Conservation (phyloP, 2,888 invertebrate genomes). For the Deladenus siricidicola region DNA sequence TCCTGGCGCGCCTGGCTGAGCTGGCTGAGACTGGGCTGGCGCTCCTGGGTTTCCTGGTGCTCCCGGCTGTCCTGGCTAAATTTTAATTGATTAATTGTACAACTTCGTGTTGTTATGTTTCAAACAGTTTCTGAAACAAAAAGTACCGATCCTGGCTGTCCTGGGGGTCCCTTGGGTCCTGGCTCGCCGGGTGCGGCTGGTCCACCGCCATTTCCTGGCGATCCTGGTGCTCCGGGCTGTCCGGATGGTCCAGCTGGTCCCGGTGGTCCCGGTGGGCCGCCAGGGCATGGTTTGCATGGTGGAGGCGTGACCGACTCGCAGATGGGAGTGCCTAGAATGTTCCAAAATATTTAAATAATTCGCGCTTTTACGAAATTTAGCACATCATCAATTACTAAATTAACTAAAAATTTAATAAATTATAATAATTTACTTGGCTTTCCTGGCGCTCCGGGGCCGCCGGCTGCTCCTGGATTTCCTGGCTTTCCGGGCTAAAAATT, state of each 20-base stretch:
- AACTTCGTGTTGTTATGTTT: neutral
- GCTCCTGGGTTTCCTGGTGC: constrained; percentile 13
- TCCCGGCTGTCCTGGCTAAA: constrained; percentile 11
- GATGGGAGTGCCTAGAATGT: neutral
- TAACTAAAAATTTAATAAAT: neutral
- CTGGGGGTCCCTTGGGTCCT: constrained; percentile 20
- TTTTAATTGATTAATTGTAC: neutral
- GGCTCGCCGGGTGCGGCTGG: constrained; percentile 17
- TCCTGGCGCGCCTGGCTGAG: constrained; percentile 12
- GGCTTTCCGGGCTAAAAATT: constrained; percentile 34
- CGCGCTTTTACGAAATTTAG: too few species aligned
- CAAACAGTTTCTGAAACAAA: too few species aligned
- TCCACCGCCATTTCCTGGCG: constrained; percentile 29
- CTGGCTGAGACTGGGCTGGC: neutral
- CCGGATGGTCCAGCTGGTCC: constrained; percentile 42
- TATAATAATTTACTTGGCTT: constrained; percentile 27
- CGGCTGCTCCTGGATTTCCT: constrained; percentile 50
- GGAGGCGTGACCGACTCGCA: constrained; percentile 7
- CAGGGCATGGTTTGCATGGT: constrained; percentile 26
- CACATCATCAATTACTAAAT: neutral
- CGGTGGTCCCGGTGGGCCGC: constrained; percentile 36
- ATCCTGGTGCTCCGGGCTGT: constrained; percentile 38
- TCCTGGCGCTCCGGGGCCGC: constrained; percentile 46
- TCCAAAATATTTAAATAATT: too few species aligned
- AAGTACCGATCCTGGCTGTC: constrained; percentile 18